These are phyloP conservation scores for Ptychochromis oligacanthus DNA, from an alignment of 2,113 vertebrate species.

Conservation along the genomic window DNA sequence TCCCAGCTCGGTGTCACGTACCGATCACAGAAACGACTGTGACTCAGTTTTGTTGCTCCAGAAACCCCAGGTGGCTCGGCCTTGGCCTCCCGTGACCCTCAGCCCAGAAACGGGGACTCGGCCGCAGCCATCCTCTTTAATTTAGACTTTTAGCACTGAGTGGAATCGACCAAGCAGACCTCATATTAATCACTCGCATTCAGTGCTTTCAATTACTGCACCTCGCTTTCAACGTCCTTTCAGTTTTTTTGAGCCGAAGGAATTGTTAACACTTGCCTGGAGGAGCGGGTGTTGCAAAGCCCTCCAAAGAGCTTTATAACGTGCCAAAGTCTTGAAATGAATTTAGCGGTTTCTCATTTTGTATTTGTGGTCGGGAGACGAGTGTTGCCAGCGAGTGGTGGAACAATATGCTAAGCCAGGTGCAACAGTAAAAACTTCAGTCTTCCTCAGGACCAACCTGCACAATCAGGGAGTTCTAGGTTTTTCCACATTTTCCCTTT, in stretches of 20 bases:
- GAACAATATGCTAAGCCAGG: slow-evolving; percentile 59
- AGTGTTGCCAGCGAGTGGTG: slow-evolving; percentile 55
- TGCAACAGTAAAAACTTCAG: slow-evolving; percentile 42
- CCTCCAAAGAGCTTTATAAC: slow-evolving; percentile 53
- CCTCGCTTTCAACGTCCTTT: slow-evolving; percentile 44
- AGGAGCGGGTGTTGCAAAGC: slow-evolving; percentile 46
- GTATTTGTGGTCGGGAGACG: slow-evolving; percentile 55
- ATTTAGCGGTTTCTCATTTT: slow-evolving; percentile 57
- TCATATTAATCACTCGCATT: slow-evolving; percentile 65
- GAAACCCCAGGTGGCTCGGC: slow-evolving; percentile 33
- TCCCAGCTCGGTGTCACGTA: slow-evolving; percentile 19
- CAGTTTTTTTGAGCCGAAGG: slow-evolving; percentile 43
- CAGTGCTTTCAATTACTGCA: slow-evolving; percentile 55
- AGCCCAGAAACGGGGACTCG: slow-evolving; percentile 26
- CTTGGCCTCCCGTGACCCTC: slow-evolving; percentile 33
- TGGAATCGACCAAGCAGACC: slow-evolving; percentile 42
- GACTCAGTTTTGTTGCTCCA: slow-evolving; percentile 32
- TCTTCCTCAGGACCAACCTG: slow-evolving; percentile 38
- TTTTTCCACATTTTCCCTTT: slow-evolving; percentile 49
- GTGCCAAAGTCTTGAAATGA: slow-evolving; percentile 72
- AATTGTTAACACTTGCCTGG: slow-evolving; percentile 71
- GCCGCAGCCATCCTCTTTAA: slow-evolving; percentile 7
- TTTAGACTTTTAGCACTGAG: slow-evolving; percentile 38
- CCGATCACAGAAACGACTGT: slow-evolving; percentile 7
- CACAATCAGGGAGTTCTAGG: slow-evolving; percentile 25